A percentile compares a stretch with the other conserved stretches of the same genome.
Evolutionary conservation across 2,797 vertebrate species (phyloP).

Genomic region (Centroberyx gerrardi): DNA sequence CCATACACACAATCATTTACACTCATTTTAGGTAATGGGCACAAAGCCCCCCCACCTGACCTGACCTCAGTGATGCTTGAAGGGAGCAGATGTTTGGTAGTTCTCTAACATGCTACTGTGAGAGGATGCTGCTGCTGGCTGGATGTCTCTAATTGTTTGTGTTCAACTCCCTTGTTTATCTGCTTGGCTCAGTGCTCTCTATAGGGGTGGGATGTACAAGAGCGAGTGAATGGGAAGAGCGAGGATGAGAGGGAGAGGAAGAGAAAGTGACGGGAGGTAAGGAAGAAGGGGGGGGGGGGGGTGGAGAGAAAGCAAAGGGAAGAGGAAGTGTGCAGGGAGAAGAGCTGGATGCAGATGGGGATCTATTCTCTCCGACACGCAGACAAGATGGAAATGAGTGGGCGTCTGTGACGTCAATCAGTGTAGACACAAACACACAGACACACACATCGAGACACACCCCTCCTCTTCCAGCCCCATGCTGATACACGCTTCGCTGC

Average conservation of each 20-base stretch:
- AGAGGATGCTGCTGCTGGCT: conserved; percentile 61
- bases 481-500: conserved; percentile 72
- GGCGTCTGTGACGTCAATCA: conserved; percentile 84
- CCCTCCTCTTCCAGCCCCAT: conserved; percentile 65
- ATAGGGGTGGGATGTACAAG: conserved; percentile 50
- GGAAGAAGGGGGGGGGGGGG: background rate
- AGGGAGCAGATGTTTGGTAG: conserved; percentile 66
- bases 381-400: conserved; percentile 82
- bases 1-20: conserved; percentile 44
- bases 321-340: conserved; percentile 35
- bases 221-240: conserved; percentile 60
- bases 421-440: conserved; percentile 54
- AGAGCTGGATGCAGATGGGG: conserved; percentile 71
- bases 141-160: conserved; percentile 68
- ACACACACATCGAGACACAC: conserved; percentile 22
- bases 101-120: conserved; percentile 23
- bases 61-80: conserved; percentile 47
- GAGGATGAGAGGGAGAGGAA: conserved; percentile 48
- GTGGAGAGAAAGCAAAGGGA: background rate
- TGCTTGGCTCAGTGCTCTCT: conserved; percentile 48
- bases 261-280: conserved; percentile 36
- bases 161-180: conserved; percentile 65
- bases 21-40: conserved; percentile 27
- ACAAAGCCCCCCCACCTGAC: conserved; percentile 42
- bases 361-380: conserved; percentile 78